Base-by-base conservation (phyloP, 2,113 vertebrate species). In the Syngnathoides biaculeatus region DNA sequence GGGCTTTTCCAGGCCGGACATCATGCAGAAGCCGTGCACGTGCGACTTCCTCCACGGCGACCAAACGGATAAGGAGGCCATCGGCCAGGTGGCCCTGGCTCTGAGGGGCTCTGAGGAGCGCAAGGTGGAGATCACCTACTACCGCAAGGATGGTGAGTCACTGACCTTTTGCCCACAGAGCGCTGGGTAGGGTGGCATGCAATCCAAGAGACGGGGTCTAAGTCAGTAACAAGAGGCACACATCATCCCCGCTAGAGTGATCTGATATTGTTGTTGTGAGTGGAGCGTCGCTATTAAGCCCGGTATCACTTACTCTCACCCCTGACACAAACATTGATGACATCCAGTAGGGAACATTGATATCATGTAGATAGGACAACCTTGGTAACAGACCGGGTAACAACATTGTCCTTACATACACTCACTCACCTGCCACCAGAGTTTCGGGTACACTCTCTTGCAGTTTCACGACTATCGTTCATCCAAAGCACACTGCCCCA, bases 11-110 rank as follows among this genome's bases (percentile, higher is more conserved):
- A 93, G 97, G 84, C 91, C 96, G 65, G 97, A 99, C 89, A 94
- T 99, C 88, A 99, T 99, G 96, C 97, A 99, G 87, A 97, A 94
- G 84, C 95, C 97, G 0, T 98, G 97, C 84, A 98, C 95, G 72
- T 99, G 97, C 39, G 96, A 99, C 89, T 99, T 99, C 81, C 95
- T 99, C 67, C 95, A 99, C 60, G 97, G 97, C 0, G 93, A 95
- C 11, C 93, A 94, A 71, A 98, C 96, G 61, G 95, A 95, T 83
- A 92, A 93, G 69, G 94, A 96, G 45, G 93, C 95, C 78, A 93
- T 98, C 86, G 88, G 93, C 81, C 95, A 96, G 83, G 94, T 99
- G 81, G 92, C 94, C 43, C 95, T 97, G 85, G 95, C 97, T 0
- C 83, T 99, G 79, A 82, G 95, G 65, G 96, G 97, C 42, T 97